A percentile compares a stretch with the other conserved stretches of the same genome.
phyloP scores from a whole-genome alignment of 2,797 vertebrate genomes.

The Hyperoplus lanceolatus region DNA sequence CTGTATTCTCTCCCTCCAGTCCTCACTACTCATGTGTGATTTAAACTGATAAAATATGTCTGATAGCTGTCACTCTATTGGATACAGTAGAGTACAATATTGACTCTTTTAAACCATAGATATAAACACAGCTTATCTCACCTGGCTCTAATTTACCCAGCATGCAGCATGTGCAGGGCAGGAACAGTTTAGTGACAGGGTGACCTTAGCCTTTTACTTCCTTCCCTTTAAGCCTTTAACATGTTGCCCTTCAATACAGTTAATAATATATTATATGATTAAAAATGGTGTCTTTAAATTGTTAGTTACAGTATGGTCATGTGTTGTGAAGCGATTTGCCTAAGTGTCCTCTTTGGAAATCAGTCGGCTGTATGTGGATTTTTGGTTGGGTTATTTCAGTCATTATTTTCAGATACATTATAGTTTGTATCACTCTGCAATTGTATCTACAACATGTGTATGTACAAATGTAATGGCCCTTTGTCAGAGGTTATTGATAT shows the following conservation, averaged over 20 bases:
- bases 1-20: not conserved
- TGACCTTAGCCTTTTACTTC: slow-evolving; percentile 58
- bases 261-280: not conserved
- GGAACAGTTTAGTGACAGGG: slow-evolving; percentile 38
- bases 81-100: slow-evolving; percentile 13
- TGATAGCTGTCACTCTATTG: slow-evolving; percentile 41
- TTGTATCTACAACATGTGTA: not conserved
- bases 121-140: slow-evolving; percentile 57
- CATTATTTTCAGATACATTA: not conserved
- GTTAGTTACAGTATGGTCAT: not conserved
- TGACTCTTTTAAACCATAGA: slow-evolving; percentile 29
- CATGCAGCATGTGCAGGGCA: slow-evolving; percentile 50
- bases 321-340: not conserved
- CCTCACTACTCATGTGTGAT: slow-evolving; percentile 3
- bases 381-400: not conserved
- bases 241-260: not conserved
- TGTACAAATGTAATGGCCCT: not conserved
- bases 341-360: not conserved
- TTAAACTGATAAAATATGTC: slow-evolving; percentile 35
- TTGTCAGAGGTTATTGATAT: slow-evolving; percentile 2
- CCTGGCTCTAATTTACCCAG: slow-evolving; percentile 53
- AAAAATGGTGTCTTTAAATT: not conserved
- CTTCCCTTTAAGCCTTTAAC: not conserved
- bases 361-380: not conserved
- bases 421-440: not conserved